Evolutionary conservation across 2,888 invertebrate species (phyloP), one percentile per base, ranked within the genome.

Genomic region (Orchestes rusci): DNA sequence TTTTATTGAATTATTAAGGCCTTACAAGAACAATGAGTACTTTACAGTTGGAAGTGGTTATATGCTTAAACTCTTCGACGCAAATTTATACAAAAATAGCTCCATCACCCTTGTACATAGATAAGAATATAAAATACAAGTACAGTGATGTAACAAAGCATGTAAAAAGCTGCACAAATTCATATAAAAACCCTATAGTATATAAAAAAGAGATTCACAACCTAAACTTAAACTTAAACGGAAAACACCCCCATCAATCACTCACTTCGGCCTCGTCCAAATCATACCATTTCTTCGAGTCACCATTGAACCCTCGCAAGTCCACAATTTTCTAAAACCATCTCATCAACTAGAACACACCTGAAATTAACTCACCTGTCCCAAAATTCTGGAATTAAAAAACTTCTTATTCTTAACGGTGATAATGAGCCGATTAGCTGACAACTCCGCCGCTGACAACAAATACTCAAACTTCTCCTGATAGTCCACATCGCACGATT

Each of bases 391-490:
- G 76, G 39, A 81, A 76, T 39, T 73, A 73, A 30, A 84, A 69
- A 71, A 83, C 81, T 64, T 89, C 85, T 67, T 88, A 82, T 39
- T 89, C 83, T 62, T 88, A 80, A 40, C 86, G 0, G 84, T 84
- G 18, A 91, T 74, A 63, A 90, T 84, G 45, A 92, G 69, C 39
- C 80, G 80, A 3, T 82, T 74, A 30, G 79, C 77, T 57, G 79
- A 76, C 42, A 90, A 68, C 60, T 92, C 91, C 2, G 80, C 80
- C 50, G 79, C 75, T 1, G 85, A 84, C 53, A 92, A 78, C 30
- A 82, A 72, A 72, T 88, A 92, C 63, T 92, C 91, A 62, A 91
- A 90, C 55, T 84, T 82, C 61, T 91, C 87, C 64, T 93, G 90
- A 64, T 81, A 93, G 16, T 83, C 77, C 0, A 92, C 92, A 74